phyloP scores from a whole-genome alignment of 2,888 invertebrate genomes.

The Acanthopleura granulata region DNA sequence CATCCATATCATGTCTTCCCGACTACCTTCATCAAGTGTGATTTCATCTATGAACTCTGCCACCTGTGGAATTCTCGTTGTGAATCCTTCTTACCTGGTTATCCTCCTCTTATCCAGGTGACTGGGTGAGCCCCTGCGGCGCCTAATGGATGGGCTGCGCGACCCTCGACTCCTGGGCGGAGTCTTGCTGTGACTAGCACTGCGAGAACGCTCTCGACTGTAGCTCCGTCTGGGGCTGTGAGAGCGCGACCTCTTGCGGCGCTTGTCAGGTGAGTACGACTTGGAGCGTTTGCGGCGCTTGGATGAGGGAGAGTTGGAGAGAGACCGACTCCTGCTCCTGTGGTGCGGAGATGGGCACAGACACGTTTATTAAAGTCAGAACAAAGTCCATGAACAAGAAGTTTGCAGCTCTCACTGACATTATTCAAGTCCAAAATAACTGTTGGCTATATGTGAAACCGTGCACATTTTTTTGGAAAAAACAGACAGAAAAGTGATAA shows the following conservation, averaged over 20 bases:
- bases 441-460: neutral
- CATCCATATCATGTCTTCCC: no score
- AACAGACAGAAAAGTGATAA: no score
- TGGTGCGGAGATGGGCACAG: neutral
- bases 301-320: constrained; percentile 15
- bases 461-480: no score
- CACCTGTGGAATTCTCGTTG: neutral
- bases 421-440: neutral
- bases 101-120: constrained; percentile 93
- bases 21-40: no score
- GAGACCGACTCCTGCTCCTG: constrained; percentile 31
- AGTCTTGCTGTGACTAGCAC: neutral
- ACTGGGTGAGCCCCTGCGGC: constrained; percentile 93
- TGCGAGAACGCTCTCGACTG: neutral
- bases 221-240: neutral
- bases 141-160: constrained; percentile 82
- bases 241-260: neutral
- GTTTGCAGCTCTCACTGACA: neutral
- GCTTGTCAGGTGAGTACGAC: neutral
- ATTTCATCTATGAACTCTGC: neutral
- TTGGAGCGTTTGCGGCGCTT: constrained; percentile 11
- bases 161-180: constrained; percentile 36
- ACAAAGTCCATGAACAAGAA: neutral
- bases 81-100: constrained; percentile 81
- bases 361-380: neutral